phyloP scores from a whole-genome alignment of 2,888 invertebrate species.

The Limenitis camilla region DNA sequence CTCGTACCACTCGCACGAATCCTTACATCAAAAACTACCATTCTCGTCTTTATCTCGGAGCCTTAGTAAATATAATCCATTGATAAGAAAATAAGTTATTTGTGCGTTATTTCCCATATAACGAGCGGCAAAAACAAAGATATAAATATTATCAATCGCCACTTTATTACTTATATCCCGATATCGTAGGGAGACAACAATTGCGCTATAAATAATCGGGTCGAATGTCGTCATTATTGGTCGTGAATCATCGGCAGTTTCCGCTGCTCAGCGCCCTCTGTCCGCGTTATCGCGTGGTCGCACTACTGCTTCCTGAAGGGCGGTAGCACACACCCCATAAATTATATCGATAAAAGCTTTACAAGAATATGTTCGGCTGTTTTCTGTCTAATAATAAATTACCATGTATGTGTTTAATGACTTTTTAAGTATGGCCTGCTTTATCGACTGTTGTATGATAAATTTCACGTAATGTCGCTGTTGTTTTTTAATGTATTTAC shows the following conservation, averaged over 20 bases:
- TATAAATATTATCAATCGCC: conserved; percentile 30
- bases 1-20: conserved; percentile 4
- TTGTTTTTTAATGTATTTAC: too few species aligned
- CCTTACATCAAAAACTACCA: not conserved
- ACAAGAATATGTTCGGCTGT: not conserved
- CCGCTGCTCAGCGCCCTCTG: conserved; percentile 15
- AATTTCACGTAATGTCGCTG: not conserved
- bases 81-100: not conserved
- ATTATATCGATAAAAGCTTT: conserved; percentile 18
- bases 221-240: conserved; percentile 21
- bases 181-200: conserved; percentile 26
- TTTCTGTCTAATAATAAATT: conserved; percentile 5
- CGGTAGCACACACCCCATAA: conserved; percentile 16
- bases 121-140: conserved; percentile 26
- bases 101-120: not conserved
- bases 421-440: conserved; percentile 8
- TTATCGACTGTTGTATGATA: not conserved
- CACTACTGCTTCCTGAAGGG: conserved; percentile 13
- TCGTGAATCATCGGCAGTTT: conserved; percentile 31
- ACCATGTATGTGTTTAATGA: conserved; percentile 9
- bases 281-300: conserved; percentile 12
- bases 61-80: not conserved
- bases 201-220: conserved; percentile 30
- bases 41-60: not conserved
- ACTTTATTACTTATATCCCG: conserved; percentile 24